Evolutionary conservation across 1,140 invertebrate species (phyloP).

Genomic region (Archivesica marissinica): DNA sequence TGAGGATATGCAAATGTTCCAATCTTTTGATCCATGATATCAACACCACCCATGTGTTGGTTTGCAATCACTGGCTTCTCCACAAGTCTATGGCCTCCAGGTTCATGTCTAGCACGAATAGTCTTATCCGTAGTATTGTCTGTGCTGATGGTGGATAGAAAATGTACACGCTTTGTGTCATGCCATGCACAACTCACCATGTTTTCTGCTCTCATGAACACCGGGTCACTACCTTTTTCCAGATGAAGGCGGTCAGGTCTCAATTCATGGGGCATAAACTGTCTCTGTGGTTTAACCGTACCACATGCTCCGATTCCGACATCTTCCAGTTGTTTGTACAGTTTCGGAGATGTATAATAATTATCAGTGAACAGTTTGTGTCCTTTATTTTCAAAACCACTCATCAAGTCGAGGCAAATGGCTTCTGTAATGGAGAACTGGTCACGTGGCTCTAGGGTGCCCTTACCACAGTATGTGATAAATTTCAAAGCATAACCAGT

Average conservation of each 20-base stretch:
- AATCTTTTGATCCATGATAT: conserved; percentile 20
- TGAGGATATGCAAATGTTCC: conserved; percentile 25
- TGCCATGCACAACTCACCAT: conserved; percentile 43
- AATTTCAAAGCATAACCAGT: conserved; percentile 21
- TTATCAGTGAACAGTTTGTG: conserved; percentile 23
- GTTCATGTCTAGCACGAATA: not conserved
- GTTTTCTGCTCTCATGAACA: not conserved
- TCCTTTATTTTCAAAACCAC: conserved; percentile 28
- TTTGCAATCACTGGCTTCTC: conserved; percentile 49
- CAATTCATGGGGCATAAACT: conserved; percentile 11
- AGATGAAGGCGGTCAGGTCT: not conserved
- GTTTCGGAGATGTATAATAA: conserved; percentile 17
- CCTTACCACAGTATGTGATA: conserved; percentile 13
- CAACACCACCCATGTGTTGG: conserved; percentile 47
- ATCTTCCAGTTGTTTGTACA: not conserved
- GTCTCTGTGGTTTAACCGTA: conserved; percentile 13
- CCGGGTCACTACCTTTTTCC: not conserved
- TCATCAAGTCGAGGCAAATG: not conserved
- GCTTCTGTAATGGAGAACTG: not conserved
- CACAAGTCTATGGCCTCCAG: not conserved
- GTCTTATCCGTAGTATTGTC: conserved; percentile 10
- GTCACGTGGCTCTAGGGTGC: not conserved
- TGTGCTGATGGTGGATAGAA: not conserved
- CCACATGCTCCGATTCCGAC: conserved; percentile 1
- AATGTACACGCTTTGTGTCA: conserved; percentile 38